A percentile compares a stretch with the other conserved stretches of the same genome.
Evolutionary conservation across 2,888 invertebrate species (phyloP).

Genomic region (Eremobia ochroleuca): DNA sequence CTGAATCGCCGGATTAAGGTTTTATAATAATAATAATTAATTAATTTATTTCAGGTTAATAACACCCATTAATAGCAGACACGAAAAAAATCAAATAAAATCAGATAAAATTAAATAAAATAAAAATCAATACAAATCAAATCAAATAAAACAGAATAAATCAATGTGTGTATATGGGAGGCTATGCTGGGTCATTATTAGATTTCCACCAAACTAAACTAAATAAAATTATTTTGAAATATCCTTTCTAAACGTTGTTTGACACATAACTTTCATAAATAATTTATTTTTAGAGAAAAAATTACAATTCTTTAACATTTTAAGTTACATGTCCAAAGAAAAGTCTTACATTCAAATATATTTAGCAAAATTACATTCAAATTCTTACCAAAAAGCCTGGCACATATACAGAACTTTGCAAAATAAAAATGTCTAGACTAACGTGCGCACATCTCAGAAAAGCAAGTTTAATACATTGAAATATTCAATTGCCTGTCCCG

Average conservation of each 20-base stretch:
- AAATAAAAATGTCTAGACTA: slow-evolving; percentile 65
- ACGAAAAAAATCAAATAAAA: too few relatives aligned
- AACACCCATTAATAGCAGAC: too few relatives aligned
- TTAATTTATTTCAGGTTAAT: too few relatives aligned
- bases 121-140: too few relatives aligned
- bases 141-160: too few relatives aligned
- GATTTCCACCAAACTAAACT: background rate
- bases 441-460: slow-evolving; percentile 50
- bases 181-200: background rate
- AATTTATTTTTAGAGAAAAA: too few relatives aligned
- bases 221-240: background rate
- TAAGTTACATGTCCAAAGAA: background rate
- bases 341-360: background rate
- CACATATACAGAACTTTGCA: slow-evolving; percentile 41
- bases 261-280: background rate
- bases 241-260: background rate
- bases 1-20: background rate
- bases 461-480: slow-evolving; percentile 72
- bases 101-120: too few relatives aligned
- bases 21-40: too few relatives aligned
- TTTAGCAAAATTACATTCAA: slow-evolving; percentile 6
- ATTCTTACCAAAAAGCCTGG: slow-evolving; percentile 20
- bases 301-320: too few relatives aligned
- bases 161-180: too few relatives aligned
- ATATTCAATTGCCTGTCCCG: slow-evolving; percentile 76